Percentiles rank a stretch among this genome's conserved stretches.
These are phyloP conservation scores for Rutilus rutilus DNA, from an alignment of 2,113 vertebrate species.

Conservation along the genomic window DNA sequence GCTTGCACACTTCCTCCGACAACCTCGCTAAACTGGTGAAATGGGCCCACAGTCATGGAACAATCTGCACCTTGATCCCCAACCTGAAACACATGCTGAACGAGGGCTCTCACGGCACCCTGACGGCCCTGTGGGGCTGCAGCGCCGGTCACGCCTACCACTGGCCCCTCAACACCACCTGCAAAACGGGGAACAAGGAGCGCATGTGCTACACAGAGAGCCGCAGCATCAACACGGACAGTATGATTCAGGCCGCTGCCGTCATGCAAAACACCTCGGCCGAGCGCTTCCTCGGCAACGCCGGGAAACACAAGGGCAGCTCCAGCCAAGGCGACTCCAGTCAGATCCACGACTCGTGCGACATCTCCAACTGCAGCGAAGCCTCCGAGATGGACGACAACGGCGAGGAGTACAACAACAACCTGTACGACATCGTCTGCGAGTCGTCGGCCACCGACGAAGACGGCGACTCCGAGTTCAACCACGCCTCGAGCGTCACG, in stretches of 20 bases:
- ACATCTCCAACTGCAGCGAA: slow-evolving; percentile 88
- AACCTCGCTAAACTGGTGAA: slow-evolving; percentile 90
- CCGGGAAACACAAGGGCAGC: slow-evolving; percentile 66
- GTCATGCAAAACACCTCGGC: slow-evolving; percentile 79
- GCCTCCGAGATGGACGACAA: slow-evolving; percentile 83
- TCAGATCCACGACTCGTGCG: slow-evolving; percentile 81
- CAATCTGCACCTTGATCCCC: slow-evolving; percentile 91
- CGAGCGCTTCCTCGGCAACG: slow-evolving; percentile 76
- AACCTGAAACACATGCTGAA: slow-evolving; percentile 86
- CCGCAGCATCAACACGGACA: slow-evolving; percentile 83
- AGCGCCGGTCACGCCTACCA: slow-evolving; percentile 88
- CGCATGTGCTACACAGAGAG: slow-evolving; percentile 83
- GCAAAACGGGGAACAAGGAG: slow-evolving; percentile 82
- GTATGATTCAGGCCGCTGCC: slow-evolving; percentile 79
- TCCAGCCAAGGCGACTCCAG: slow-evolving; percentile 77
- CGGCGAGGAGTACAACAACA: slow-evolving; percentile 83
- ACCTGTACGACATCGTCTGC: slow-evolving; percentile 85
- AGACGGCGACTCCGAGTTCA: slow-evolving; percentile 84
- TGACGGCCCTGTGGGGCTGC: slow-evolving; percentile 89
- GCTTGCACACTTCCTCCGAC: slow-evolving; percentile 88
- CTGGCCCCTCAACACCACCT: slow-evolving; percentile 86
- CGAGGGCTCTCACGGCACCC: slow-evolving; percentile 80
- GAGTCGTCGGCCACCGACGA: slow-evolving; percentile 89
- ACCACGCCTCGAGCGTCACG: slow-evolving; percentile 61
- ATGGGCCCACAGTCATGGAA: slow-evolving; percentile 94